Conservation (phyloP, 2,113 vertebrate genomes). For the Thalassarche chlororhynchos region DNA sequence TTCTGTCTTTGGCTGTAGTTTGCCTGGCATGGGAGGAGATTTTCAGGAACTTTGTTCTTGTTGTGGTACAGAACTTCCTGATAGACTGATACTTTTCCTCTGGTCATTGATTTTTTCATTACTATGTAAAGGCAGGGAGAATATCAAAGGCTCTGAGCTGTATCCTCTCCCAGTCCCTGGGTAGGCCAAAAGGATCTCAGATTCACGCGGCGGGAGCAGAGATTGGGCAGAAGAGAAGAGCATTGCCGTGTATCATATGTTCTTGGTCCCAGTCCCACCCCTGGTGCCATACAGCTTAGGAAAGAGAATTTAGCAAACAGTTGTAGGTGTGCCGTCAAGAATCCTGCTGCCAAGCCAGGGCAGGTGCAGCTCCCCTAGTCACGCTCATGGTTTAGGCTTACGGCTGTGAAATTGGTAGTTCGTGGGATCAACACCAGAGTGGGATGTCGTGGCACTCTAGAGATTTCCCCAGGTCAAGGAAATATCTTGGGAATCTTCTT, state of each 20-base stretch:
- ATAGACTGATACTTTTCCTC: neutral
- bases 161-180: neutral
- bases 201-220: fast-evolving
- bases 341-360: neutral
- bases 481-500: neutral
- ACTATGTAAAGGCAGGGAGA: neutral
- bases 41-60: neutral
- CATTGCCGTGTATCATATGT: neutral
- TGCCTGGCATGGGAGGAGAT: neutral
- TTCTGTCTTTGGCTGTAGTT: neutral
- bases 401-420: neutral
- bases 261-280: neutral
- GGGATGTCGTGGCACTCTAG: neutral
- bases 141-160: neutral
- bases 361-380: neutral
- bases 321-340: neutral
- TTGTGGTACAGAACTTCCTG: neutral
- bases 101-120: neutral
- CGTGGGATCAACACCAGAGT: neutral
- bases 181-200: neutral
- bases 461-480: neutral
- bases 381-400: neutral
- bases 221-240: neutral
- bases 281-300: neutral
- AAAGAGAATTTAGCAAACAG: neutral